phyloP scores from a whole-genome alignment of 2,888 invertebrate species.

The Alloscopus bannaensis region DNA sequence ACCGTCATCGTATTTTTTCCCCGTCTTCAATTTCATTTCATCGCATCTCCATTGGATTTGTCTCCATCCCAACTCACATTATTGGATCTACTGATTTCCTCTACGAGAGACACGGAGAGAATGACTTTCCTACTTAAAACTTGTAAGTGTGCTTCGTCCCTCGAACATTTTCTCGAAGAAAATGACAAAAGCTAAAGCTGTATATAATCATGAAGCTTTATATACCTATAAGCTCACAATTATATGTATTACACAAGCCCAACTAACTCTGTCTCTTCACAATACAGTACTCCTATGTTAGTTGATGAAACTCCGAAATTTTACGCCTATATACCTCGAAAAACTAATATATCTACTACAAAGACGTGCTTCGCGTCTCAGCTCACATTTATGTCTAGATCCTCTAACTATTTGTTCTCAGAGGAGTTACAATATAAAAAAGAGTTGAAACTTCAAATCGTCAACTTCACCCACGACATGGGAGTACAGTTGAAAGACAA shows the following conservation, averaged over 20 bases:
- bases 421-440: conserved; percentile 43
- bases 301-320: conserved; percentile 63
- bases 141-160: conserved; percentile 58
- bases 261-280: conserved; percentile 16
- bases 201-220: neutral
- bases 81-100: conserved; percentile 64
- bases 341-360: conserved; percentile 4
- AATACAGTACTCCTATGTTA: no score
- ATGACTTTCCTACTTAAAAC: conserved; percentile 66
- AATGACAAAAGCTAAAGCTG: conserved; percentile 61
- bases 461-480: conserved; percentile 59
- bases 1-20: conserved; percentile 52
- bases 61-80: conserved; percentile 57
- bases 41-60: conserved; percentile 67
- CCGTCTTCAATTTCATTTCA: conserved; percentile 66
- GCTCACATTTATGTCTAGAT: no score
- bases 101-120: conserved; percentile 43
- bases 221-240: neutral
- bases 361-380: neutral
- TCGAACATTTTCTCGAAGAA: conserved; percentile 54
- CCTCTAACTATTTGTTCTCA: conserved; percentile 17
- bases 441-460: conserved; percentile 62
- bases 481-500: conserved; percentile 65
- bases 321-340: conserved; percentile 49
- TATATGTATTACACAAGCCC: conserved; percentile 1